Percentiles rank a stretch among this genome's conserved stretches.
Conservation (phyloP, 2,797 vertebrate species). For the Macrochelys suwanniensis region DNA sequence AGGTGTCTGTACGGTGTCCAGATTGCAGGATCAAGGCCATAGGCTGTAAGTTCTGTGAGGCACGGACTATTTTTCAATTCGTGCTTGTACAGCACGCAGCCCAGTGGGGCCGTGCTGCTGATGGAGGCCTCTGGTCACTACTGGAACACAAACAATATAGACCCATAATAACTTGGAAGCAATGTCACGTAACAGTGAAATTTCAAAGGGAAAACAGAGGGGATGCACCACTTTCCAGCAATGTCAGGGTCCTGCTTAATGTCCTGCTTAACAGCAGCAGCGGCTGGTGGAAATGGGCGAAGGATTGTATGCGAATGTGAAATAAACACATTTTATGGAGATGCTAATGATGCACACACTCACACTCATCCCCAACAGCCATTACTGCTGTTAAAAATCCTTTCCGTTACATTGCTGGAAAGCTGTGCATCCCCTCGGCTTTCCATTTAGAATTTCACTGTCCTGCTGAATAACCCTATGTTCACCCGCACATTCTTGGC, state of each 20-base stretch:
- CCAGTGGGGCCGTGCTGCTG: not conserved
- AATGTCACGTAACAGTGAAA: not conserved
- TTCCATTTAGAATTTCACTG: constrained; percentile 20
- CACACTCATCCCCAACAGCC: not conserved
- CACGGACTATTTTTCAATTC: not conserved
- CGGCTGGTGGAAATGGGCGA: not conserved
- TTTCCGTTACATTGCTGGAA: not conserved
- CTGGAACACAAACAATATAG: not conserved
- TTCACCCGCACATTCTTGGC: constrained; percentile 62
- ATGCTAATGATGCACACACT: not conserved
- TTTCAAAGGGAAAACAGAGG: not conserved
- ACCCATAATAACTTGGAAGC: not conserved
- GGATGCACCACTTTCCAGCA: accelerated
- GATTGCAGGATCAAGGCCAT: not conserved
- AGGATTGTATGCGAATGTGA: not conserved
- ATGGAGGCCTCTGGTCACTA: too few relatives aligned
- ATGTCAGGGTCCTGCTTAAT: not conserved
- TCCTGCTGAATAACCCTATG: constrained; percentile 6
- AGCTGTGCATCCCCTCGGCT: not conserved
- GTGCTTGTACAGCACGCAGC: not conserved
- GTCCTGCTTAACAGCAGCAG: not conserved
- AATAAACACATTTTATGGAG: not conserved
- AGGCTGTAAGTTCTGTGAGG: not conserved
- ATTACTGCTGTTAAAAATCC: not conserved
- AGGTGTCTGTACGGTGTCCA: not conserved